Conservation (phyloP, 1,140 invertebrate species). For the Mercenaria mercenaria region DNA sequence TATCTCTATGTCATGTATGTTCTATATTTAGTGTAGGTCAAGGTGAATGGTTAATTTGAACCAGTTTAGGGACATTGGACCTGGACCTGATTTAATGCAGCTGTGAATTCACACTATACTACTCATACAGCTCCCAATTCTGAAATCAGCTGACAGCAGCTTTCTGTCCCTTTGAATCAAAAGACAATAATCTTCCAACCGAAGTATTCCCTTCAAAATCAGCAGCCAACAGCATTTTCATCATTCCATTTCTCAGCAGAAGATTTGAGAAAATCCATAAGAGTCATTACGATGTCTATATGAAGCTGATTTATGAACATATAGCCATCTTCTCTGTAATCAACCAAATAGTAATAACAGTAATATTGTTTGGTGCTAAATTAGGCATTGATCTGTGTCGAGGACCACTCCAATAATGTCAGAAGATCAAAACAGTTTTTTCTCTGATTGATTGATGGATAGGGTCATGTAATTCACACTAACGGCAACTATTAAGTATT, state of each 20-base stretch:
- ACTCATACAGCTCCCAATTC: too few species aligned
- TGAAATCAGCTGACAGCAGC: too few species aligned
- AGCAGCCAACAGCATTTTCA: slow-evolving; percentile 39
- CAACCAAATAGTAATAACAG: slow-evolving; percentile 35
- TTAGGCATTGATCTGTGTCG: slow-evolving; percentile 32
- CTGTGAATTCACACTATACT: too few species aligned
- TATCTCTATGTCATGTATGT: too few species aligned
- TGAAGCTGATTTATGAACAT: slow-evolving; percentile 41
- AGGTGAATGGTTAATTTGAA: too few species aligned
- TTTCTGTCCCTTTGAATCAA: too few species aligned
- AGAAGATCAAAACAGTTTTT: background rate
- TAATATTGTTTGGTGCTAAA: slow-evolving; percentile 51
- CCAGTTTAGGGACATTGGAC: too few species aligned
- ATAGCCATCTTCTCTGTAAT: slow-evolving; percentile 26
- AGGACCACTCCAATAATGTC: slow-evolving; percentile 15
- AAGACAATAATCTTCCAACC: too few species aligned
- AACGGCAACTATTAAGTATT: too few species aligned
- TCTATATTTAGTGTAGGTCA: too few species aligned
- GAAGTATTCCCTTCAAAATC: background rate
- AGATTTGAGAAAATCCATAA: slow-evolving; percentile 30
- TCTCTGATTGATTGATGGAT: background rate
- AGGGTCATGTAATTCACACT: too few species aligned
- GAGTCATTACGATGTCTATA: slow-evolving; percentile 37
- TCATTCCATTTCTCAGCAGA: background rate
- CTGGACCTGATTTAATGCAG: too few species aligned